Conservation (phyloP, 2,888 invertebrate genomes). For the Callyntrura sp. region DNA sequence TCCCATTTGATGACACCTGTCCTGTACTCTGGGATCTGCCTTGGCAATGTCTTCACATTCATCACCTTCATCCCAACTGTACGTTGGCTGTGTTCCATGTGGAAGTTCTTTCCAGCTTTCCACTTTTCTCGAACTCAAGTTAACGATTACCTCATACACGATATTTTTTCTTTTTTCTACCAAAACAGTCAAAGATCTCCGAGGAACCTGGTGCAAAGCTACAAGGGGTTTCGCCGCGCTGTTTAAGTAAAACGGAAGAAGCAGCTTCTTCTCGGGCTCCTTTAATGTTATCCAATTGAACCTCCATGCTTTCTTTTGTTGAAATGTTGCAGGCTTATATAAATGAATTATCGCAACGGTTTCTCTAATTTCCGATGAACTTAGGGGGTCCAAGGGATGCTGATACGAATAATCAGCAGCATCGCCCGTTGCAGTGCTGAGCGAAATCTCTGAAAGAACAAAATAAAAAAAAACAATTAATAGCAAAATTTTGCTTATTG, state of each 20-base stretch:
- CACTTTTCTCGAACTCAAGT: constrained; percentile 34
- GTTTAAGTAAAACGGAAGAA: constrained; percentile 57
- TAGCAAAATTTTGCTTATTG: no score
- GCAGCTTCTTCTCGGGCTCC: constrained; percentile 67
- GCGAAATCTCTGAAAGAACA: no score
- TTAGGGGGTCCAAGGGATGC: constrained; percentile 61
- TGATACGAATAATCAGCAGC: no score
- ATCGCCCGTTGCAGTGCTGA: no score
- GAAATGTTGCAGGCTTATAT: background rate
- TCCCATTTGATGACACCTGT: constrained; percentile 31
- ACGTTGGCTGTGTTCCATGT: background rate
- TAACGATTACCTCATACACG: constrained; percentile 49
- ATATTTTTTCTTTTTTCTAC: background rate
- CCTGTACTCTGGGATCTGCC: constrained; percentile 30
- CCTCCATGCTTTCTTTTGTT: background rate
- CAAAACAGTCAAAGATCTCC: constrained; percentile 52
- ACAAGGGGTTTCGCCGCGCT: constrained; percentile 2
- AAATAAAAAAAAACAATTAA: no score
- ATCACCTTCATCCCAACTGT: background rate
- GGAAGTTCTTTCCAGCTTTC: constrained; percentile 44
- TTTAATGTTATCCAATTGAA: constrained; percentile 60
- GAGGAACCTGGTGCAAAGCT: constrained; percentile 15
- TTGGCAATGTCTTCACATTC: background rate
- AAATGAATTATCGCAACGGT: constrained; percentile 28
- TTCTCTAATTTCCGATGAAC: constrained; percentile 9